Conservation (phyloP, 2,888 invertebrate species). For the Tigriopus californicus region DNA sequence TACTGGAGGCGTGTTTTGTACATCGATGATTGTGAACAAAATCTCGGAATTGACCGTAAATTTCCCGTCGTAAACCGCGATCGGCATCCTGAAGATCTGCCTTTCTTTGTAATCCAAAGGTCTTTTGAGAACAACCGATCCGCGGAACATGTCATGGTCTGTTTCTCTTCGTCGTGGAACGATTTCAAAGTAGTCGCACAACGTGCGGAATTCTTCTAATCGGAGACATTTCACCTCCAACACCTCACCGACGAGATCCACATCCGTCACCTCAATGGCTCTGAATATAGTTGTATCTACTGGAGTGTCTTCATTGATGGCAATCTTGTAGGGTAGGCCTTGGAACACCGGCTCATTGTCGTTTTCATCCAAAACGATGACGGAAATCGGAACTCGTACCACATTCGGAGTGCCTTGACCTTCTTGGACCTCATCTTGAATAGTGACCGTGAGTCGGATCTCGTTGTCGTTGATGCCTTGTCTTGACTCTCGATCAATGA, state of each 20-base stretch:
- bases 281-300: conserved; percentile 50
- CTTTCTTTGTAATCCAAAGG: conserved; percentile 52
- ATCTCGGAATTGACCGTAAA: conserved; percentile 51
- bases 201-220: conserved; percentile 22
- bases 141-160: conserved; percentile 33
- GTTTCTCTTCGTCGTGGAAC: conserved; percentile 24
- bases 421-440: conserved; percentile 49
- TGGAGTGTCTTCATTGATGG: conserved; percentile 53
- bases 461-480: conserved; percentile 4
- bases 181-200: conserved; percentile 49
- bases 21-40: conserved; percentile 58
- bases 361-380: conserved; percentile 69
- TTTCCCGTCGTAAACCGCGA: conserved; percentile 49
- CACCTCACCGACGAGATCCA: conserved; percentile 58
- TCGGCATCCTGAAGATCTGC: conserved; percentile 47
- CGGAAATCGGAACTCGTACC: conserved; percentile 52
- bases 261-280: conserved; percentile 53
- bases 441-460: conserved; percentile 49
- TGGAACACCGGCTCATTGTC: conserved; percentile 53
- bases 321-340: conserved; percentile 57
- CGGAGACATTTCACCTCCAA: conserved; percentile 46
- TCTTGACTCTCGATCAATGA: conserved; percentile 58
- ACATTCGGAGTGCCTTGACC: conserved; percentile 40
- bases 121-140: conserved; percentile 47
- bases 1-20: conserved; percentile 68